Evolutionary conservation across 2,888 invertebrate genomes (phyloP).

Genomic region (Catotricha subobsoleta): DNA sequence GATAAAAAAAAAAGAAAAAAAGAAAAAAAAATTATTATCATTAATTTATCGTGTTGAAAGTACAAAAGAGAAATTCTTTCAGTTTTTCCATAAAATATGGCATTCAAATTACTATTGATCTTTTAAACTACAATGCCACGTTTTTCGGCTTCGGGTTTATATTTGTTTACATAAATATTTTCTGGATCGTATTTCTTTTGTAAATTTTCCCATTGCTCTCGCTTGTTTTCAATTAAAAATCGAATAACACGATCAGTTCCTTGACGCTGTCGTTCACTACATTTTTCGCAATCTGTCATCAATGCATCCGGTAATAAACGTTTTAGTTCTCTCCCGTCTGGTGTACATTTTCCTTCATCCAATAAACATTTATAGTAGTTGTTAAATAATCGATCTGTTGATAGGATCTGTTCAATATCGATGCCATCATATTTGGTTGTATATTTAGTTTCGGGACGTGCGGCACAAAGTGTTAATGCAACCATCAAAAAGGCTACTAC

Average conservation of each 20-base stretch:
- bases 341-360: slow-evolving; percentile 42
- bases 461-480: slow-evolving; percentile 23
- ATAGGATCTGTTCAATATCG: slow-evolving; percentile 43
- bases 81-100: no score
- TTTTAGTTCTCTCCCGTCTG: slow-evolving; percentile 51
- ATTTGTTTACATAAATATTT: slow-evolving; percentile 44
- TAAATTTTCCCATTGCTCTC: slow-evolving; percentile 43
- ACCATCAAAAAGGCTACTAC: slow-evolving; percentile 27
- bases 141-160: slow-evolving; percentile 37
- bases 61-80: no score
- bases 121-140: slow-evolving; percentile 27
- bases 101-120: neutral
- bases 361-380: slow-evolving; percentile 47
- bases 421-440: slow-evolving; percentile 50
- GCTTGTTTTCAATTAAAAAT: slow-evolving; percentile 45
- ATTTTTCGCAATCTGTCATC: slow-evolving; percentile 44
- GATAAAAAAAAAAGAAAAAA: no score
- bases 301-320: slow-evolving; percentile 56
- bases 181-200: slow-evolving; percentile 50
- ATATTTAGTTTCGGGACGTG: slow-evolving; percentile 33
- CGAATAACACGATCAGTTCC: slow-evolving; percentile 46
- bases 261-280: slow-evolving; percentile 43
- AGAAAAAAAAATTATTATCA: no score
- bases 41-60: no score
- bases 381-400: slow-evolving; percentile 40